Evolutionary conservation across 2,797 vertebrate species (phyloP).

Genomic region (Okamejei kenojei): DNA sequence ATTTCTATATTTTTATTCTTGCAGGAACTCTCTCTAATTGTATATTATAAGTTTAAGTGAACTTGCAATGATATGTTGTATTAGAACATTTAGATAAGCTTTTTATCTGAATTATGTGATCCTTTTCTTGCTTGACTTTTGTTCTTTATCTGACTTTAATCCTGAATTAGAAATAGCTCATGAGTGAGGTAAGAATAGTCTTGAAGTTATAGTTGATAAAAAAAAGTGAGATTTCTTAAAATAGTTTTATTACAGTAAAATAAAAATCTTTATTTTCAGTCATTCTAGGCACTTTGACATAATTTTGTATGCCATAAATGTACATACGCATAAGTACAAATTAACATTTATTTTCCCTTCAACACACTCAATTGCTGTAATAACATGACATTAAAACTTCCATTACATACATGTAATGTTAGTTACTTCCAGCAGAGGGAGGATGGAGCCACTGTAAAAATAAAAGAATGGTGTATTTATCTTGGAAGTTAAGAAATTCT

Average conservation of each 20-base stretch:
- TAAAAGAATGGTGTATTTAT: neutral
- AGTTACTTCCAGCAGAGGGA: neutral
- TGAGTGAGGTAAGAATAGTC: neutral
- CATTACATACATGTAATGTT: neutral
- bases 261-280: neutral
- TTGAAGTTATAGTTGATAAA: neutral
- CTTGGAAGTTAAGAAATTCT: neutral
- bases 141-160: neutral
- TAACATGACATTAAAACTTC: neutral
- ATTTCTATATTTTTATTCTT: neutral
- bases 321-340: neutral
- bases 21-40: neutral
- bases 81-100: neutral
- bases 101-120: constrained; percentile 5
- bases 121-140: neutral
- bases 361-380: neutral
- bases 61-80: neutral
- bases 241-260: too few relatives aligned
- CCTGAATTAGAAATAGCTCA: neutral
- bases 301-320: neutral
- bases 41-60: neutral
- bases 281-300: neutral
- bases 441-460: neutral
- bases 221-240: too few relatives aligned
- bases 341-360: neutral